These are phyloP conservation scores for Lasioglossum pauxillum DNA, from an alignment of 2,888 invertebrate species.

Conservation along the genomic window DNA sequence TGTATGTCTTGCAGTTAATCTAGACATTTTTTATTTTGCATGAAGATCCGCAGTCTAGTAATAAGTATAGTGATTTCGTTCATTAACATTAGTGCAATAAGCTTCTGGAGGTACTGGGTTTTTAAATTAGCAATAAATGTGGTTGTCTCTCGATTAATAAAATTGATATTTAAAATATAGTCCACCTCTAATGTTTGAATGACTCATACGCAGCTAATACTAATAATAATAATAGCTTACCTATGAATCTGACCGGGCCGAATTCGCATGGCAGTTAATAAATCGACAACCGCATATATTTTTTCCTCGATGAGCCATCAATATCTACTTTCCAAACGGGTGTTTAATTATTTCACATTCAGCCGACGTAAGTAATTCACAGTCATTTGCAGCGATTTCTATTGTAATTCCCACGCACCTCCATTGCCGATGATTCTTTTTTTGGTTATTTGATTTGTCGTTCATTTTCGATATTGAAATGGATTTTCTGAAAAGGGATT, in stretches of 20 bases:
- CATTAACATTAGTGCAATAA: too few relatives aligned
- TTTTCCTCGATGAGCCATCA: conserved; percentile 8
- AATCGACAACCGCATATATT: conserved; percentile 12
- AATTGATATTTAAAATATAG: background rate
- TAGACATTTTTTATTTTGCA: too few relatives aligned
- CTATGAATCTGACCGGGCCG: background rate
- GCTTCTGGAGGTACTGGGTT: too few relatives aligned
- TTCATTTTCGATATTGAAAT: background rate
- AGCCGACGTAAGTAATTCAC: background rate
- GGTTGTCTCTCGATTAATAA: background rate
- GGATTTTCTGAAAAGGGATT: background rate
- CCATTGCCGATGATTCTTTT: background rate
- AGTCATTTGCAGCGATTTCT: background rate
- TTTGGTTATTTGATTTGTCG: background rate
- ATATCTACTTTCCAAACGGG: conserved; percentile 10
- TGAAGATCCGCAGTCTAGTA: too few relatives aligned
- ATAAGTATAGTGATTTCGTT: too few relatives aligned
- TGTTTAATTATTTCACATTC: conserved; percentile 28
- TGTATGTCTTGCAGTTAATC: too few relatives aligned
- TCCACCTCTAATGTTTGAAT: background rate
- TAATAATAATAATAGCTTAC: too few relatives aligned
- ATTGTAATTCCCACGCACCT: background rate
- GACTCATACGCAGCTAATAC: background rate
- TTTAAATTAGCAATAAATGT: background rate
- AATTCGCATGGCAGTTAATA: conserved; percentile 7